Base-by-base conservation (phyloP, 2,113 vertebrate species). In the Eidolon helvum region DNA sequence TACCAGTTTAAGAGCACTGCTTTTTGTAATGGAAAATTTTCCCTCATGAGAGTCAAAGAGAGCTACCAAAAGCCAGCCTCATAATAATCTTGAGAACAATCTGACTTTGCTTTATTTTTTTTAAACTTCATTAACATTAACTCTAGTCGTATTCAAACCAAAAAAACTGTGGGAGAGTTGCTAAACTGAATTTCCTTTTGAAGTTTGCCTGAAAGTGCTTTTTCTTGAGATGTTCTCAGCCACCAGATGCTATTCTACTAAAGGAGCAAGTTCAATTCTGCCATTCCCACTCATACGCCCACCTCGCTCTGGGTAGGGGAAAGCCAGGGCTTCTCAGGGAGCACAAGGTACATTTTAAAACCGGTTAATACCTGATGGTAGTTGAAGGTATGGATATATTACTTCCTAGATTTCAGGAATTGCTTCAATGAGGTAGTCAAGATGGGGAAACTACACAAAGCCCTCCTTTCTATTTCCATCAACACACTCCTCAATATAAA, bases 91-190 rank as follows among this genome's bases (percentile, higher is more conserved):
- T 48, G 28, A 45, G 65, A 84, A 89, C 77, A 87, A 95, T 86
- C 55, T 96, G 50, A 69, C 66, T 96, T 78, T 53, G 68, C 66
- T 85, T 82, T 65, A 61, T 94, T 66, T 77, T 84, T 87, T 72
- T 94, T 22, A 21, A 96, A 87, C 7, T 77, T 83, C 85, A 57
- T 74, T 92, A 83, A 75, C 55, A 94, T 71, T 33, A 83, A 91
- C n/a, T 55, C 68, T 33, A 95, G 63, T 78, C 57, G 94, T 96
- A 91, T 87, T 68, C 53, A 87, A 97, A 85, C 72, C 10, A 80
- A 68, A 80, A 80, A 80, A 83, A 48, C 30, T 45, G 53, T 78
- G 38, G n/a, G 38, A 91, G 45, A 92, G 28, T 4, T 75, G 22
- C 72, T 48, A 95, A 55, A 59, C 59, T 16, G 71, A 55, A 53